Base-by-base conservation (phyloP, 2,888 invertebrate genomes). In the Athalia rosae region DNA sequence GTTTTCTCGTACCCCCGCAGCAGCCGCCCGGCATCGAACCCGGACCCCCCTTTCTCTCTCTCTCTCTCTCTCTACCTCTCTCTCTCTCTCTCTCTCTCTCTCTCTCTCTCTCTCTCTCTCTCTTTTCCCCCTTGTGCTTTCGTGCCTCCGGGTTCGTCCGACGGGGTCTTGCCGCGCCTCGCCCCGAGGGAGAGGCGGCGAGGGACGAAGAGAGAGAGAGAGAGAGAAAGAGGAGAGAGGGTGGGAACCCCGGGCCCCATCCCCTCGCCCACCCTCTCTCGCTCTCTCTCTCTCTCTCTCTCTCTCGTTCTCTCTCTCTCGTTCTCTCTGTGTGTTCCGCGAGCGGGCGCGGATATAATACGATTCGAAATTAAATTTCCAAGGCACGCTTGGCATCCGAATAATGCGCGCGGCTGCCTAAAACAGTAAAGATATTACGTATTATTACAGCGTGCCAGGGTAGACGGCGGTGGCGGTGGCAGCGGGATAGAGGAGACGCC, bases 361-460 rank as follows among this genome's bases (percentile, higher is more conserved):
- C 87, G 84, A 87, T 87, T 87, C 84, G 87, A 87, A 87, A 87
- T 87, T 87, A 87, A 87, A 87, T 86, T 87, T 85, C 84, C 87
- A 81, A 84, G 87, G 87, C 87, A 87, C 85, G 87, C 86, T 78
- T 81, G 87, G 87, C 86, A 87, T 87, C 84, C 87, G 84, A 86
- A 86, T 87, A 87, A 87, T 85, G 87, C 85, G 84, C 86, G 85
- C 83, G 85, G 84, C 85, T 87, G 87, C 86, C 87, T 87, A 87
- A 87, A 87, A 87, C 87, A 87, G 87, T 87, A 86, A 87, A 87
- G 87, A 87, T 87, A 87, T 87, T 87, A 87, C 87, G 87, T 87
- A 87, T 87, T 87, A 87, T 87, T 87, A 87, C 87, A 85, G 84
- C 84, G 84, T 86, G 84, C 84, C 86, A 84, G 83, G 83, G 83